These are phyloP conservation scores for Parelbella ahira DNA, from an alignment of 2,888 invertebrate genomes.

Conservation along the genomic window DNA sequence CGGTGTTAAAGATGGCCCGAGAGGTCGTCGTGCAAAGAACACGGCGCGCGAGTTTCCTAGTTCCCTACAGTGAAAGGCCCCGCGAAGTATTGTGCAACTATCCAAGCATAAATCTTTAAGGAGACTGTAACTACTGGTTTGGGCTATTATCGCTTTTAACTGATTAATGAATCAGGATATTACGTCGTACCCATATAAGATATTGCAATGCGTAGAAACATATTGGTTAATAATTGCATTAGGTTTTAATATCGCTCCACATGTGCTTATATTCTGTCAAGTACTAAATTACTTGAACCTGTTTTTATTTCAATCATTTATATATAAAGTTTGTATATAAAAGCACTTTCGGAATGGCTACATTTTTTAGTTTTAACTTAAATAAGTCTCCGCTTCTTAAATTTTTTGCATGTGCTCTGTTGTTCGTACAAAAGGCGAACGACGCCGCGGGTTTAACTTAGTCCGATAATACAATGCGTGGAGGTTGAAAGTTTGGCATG, in stretches of 20 bases:
- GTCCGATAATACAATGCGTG: neutral
- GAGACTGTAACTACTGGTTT: conserved; percentile 13
- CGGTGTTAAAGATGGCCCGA: conserved; percentile 8
- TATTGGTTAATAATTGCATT: too few relatives aligned
- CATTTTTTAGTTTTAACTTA: too few relatives aligned
- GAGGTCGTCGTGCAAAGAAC: conserved; percentile 6
- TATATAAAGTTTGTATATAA: too few relatives aligned
- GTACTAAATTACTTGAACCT: too few relatives aligned
- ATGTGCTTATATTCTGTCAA: too few relatives aligned
- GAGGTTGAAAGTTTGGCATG: neutral
- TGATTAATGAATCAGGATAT: conserved; percentile 16
- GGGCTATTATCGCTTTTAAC: conserved; percentile 11
- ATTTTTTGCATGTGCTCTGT: too few relatives aligned
- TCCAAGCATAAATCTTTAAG: conserved; percentile 11
- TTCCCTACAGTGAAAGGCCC: conserved; percentile 13
- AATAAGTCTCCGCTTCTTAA: too few relatives aligned
- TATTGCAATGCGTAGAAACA: too few relatives aligned
- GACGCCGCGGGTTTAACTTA: neutral
- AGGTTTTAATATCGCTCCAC: too few relatives aligned
- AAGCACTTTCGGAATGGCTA: too few relatives aligned
- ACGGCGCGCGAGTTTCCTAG: conserved; percentile 17
- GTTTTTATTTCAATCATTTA: too few relatives aligned
- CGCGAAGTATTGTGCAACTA: conserved; percentile 14
- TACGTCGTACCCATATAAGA: neutral
- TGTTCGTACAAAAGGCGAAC: too few relatives aligned